These are phyloP conservation scores for Ptyas mucosa DNA, from an alignment of 2,113 vertebrate genomes.

Conservation along the genomic window DNA sequence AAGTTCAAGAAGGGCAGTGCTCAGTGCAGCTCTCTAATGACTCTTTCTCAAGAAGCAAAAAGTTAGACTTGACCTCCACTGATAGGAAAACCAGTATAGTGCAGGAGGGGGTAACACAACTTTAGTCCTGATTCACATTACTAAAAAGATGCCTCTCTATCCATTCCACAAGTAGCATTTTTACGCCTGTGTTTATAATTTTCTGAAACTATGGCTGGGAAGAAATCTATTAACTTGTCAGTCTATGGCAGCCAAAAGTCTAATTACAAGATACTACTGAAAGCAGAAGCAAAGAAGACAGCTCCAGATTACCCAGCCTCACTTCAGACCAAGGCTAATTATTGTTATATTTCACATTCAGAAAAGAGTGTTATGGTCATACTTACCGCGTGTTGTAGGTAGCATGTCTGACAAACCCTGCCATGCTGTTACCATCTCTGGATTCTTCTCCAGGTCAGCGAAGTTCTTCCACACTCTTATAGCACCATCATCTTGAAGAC, in stretches of 20 bases:
- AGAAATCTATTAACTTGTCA: neutral
- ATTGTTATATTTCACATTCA: neutral
- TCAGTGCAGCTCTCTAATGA: conserved; percentile 21
- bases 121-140: neutral
- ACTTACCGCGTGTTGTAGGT: conserved; percentile 90
- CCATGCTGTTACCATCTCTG: conserved; percentile 98
- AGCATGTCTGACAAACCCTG: conserved; percentile 99
- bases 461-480: conserved; percentile 98
- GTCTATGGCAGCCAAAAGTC: conserved; percentile 23
- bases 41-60: conserved; percentile 27
- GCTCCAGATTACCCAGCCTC: neutral
- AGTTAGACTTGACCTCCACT: neutral
- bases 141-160: neutral
- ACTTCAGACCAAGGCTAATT: neutral
- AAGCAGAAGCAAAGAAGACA: conserved; percentile 4
- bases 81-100: neutral
- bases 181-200: neutral
- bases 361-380: neutral
- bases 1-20: neutral
- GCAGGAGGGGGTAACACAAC: neutral
- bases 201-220: neutral
- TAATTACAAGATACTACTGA: conserved; percentile 15
- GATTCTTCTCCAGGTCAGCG: conserved; percentile 92
- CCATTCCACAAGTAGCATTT: conserved; percentile 8
- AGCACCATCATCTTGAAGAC: conserved; percentile 85